phyloP scores from a whole-genome alignment of 2,797 vertebrate species.

The Buceros bicornis region DNA sequence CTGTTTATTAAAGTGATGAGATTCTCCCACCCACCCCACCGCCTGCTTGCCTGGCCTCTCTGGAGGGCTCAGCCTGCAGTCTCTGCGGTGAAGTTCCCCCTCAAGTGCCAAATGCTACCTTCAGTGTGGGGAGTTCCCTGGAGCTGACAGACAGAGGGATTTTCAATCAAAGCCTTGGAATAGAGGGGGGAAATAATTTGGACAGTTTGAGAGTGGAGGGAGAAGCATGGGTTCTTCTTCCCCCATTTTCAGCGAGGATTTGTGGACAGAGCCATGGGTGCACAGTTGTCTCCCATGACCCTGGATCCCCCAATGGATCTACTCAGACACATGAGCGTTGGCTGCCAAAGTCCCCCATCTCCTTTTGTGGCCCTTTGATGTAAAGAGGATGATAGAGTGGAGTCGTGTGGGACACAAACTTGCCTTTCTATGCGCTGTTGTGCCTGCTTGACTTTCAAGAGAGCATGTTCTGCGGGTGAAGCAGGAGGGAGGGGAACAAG shows the following conservation, averaged over 20 bases:
- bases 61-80: background rate
- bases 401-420: rapidly evolving
- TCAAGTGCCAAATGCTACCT: background rate
- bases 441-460: background rate
- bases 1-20: background rate
- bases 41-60: background rate
- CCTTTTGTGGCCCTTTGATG: too few species aligned
- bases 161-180: constrained; percentile 37
- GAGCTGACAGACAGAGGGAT: constrained; percentile 49
- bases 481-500: background rate
- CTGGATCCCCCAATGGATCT: background rate
- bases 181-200: background rate
- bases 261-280: background rate
- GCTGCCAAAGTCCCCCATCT: background rate
- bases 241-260: background rate
- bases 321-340: background rate
- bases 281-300: rapidly evolving
- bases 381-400: background rate
- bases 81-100: background rate
- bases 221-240: background rate
- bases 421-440: background rate
- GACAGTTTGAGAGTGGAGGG: background rate
- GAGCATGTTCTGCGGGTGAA: background rate
- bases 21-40: background rate
- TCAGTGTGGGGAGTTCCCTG: constrained; percentile 21